phyloP scores from a whole-genome alignment of 2,888 invertebrate genomes.

The Abrostola triplasia region DNA sequence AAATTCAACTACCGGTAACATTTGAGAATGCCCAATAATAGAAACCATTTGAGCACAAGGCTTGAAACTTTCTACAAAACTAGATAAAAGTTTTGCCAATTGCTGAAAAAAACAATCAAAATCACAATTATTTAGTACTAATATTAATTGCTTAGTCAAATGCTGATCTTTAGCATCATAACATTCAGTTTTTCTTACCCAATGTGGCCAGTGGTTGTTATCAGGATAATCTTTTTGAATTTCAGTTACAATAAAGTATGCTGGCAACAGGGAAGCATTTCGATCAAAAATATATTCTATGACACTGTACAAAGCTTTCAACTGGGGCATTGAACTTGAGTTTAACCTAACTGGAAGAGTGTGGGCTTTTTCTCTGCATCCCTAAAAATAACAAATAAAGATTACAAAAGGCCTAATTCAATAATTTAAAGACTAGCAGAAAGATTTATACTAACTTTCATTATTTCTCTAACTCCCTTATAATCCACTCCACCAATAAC shows the following conservation, averaged over 20 bases:
- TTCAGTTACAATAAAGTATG: slow-evolving; percentile 98
- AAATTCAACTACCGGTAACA: slow-evolving; percentile 98
- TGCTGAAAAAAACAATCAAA: slow-evolving; percentile 84
- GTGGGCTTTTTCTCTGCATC: slow-evolving; percentile 96
- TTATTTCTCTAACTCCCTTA: slow-evolving; percentile 97
- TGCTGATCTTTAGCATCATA: too few relatives aligned
- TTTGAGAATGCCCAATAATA: slow-evolving; percentile 95
- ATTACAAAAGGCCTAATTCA: not conserved
- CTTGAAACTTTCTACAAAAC: slow-evolving; percentile 97
- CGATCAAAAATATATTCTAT: slow-evolving; percentile 97
- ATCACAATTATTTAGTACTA: not conserved
- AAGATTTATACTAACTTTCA: slow-evolving; percentile 90
- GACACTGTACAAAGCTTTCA: slow-evolving; percentile 94
- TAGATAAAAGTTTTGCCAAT: slow-evolving; percentile 94
- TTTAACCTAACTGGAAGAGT: slow-evolving; percentile 93
- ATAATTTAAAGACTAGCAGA: not conserved
- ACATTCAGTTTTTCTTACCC: slow-evolving; percentile 88
- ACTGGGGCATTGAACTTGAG: slow-evolving; percentile 93
- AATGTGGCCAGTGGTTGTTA: slow-evolving; percentile 95
- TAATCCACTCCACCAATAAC: slow-evolving; percentile 98
- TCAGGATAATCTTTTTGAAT: slow-evolving; percentile 96
- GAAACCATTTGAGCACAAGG: slow-evolving; percentile 98
- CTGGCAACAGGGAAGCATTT: slow-evolving; percentile 96
- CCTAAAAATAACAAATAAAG: slow-evolving; percentile 80
- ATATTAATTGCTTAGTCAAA: not conserved